Evolutionary conservation across 2,888 invertebrate genomes (phyloP).

Genomic region (Oasisia sp.): DNA sequence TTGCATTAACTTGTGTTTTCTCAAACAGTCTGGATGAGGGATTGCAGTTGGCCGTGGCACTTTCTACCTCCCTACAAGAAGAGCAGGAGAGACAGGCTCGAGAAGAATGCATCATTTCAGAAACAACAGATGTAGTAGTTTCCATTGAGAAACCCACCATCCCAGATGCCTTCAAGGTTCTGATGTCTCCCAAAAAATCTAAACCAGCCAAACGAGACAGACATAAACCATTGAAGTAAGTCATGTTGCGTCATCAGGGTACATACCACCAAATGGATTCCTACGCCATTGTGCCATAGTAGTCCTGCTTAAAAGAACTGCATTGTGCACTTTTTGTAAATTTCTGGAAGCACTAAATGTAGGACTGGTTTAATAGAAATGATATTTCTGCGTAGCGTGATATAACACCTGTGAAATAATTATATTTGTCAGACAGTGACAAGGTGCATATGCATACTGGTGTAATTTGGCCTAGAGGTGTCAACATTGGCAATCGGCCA

Average conservation of each 20-base stretch:
- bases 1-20: background rate
- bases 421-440: too few relatives aligned
- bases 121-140: background rate
- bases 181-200: background rate
- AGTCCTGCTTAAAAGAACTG: too few relatives aligned
- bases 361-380: too few relatives aligned
- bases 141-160: background rate
- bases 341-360: too few relatives aligned
- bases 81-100: slow-evolving; percentile 31
- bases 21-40: slow-evolving; percentile 46
- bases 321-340: too few relatives aligned
- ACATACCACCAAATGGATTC: too few relatives aligned
- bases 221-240: background rate
- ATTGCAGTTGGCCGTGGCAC: slow-evolving; percentile 53
- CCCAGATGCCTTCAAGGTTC: background rate
- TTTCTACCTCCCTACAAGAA: slow-evolving; percentile 51
- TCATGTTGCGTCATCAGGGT: background rate
- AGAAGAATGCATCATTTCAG: background rate
- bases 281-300: too few relatives aligned
- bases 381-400: too few relatives aligned
- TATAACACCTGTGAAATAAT: too few relatives aligned
- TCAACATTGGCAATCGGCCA: too few relatives aligned
- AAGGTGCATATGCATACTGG: too few relatives aligned
- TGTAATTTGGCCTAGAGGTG: too few relatives aligned
- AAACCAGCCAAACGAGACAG: background rate